A percentile compares a stretch with the other conserved stretches of the same genome.
Evolutionary conservation across 2,888 invertebrate species (phyloP).

Genomic region (Tuberolachnus salignus): DNA sequence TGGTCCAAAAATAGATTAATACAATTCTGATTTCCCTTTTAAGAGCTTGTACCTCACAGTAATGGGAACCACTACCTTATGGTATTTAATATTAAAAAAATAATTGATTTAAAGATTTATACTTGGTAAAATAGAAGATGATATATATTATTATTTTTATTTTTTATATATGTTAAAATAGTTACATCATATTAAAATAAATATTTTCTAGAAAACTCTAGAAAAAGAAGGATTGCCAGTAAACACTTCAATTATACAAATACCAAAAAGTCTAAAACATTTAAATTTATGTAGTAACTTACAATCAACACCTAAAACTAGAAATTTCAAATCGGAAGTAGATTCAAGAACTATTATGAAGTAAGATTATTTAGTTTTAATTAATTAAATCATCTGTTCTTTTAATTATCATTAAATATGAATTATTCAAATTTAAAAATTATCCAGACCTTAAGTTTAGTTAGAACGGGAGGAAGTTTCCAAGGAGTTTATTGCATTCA

Average conservation of each 20-base stretch:
- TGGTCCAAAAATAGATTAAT: not conserved
- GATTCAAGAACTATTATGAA: conserved; percentile 40
- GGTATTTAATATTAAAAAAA: not conserved
- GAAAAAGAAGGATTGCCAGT: not conserved
- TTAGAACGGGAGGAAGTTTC: too few species aligned
- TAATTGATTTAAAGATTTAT: not conserved
- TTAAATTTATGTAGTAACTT: conserved; percentile 27
- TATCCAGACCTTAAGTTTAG: too few species aligned
- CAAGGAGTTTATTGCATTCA: not conserved
- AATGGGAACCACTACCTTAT: not conserved
- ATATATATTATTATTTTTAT: not conserved
- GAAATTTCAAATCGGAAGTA: conserved; percentile 9
- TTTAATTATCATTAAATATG: not conserved
- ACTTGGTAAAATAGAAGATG: not conserved
- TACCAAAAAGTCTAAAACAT: conserved; percentile 11
- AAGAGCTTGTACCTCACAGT: not conserved
- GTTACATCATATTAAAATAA: not conserved
- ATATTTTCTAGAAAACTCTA: conserved; percentile 14
- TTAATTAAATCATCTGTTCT: not conserved
- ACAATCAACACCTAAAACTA: conserved; percentile 47
- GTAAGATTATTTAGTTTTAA: conserved; percentile 12
- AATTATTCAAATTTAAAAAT: not conserved
- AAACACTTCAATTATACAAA: not conserved
- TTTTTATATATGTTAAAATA: not conserved
- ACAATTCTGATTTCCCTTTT: too few species aligned